These are phyloP conservation scores for Chiroxiphia lanceolata DNA, from an alignment of 2,797 vertebrate species.

Conservation along the genomic window DNA sequence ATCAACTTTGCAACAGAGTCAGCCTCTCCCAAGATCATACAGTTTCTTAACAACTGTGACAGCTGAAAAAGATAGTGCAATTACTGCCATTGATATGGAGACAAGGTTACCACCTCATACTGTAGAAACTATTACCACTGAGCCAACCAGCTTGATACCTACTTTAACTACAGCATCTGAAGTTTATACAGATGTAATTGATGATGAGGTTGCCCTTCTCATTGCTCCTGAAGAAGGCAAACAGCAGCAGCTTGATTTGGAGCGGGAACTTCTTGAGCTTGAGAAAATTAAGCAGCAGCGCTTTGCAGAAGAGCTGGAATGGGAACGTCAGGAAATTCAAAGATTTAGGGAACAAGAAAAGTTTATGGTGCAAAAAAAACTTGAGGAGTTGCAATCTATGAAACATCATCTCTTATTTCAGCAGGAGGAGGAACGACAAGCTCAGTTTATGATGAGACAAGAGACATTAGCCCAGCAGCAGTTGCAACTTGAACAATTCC, in stretches of 20 bases:
- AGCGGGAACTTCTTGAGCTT: constrained; percentile 93
- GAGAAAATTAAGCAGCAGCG: constrained; percentile 97
- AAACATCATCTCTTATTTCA: constrained; percentile 96
- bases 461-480: constrained; percentile 95
- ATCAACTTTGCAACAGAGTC: constrained; percentile 82
- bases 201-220: constrained; percentile 86
- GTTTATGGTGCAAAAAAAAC: constrained; percentile 95
- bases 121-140: constrained; percentile 82
- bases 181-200: constrained; percentile 86
- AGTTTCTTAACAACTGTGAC: constrained; percentile 85
- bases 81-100: constrained; percentile 81
- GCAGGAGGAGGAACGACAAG: constrained; percentile 96
- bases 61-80: constrained; percentile 77
- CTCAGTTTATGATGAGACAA: constrained; percentile 95
- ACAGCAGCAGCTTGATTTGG: constrained; percentile 93
- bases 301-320: constrained; percentile 95
- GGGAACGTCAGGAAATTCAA: constrained; percentile 98
- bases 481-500: constrained; percentile 93
- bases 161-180: constrained; percentile 87
- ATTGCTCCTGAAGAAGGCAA: constrained; percentile 89
- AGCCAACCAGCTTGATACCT: constrained; percentile 80
- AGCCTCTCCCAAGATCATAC: constrained; percentile 86
- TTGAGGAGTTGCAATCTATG: constrained; percentile 95
- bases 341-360: constrained; percentile 97
- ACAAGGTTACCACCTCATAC: constrained; percentile 76